phyloP scores from a whole-genome alignment of 2,113 vertebrate genomes.

The Suncus etruscus region DNA sequence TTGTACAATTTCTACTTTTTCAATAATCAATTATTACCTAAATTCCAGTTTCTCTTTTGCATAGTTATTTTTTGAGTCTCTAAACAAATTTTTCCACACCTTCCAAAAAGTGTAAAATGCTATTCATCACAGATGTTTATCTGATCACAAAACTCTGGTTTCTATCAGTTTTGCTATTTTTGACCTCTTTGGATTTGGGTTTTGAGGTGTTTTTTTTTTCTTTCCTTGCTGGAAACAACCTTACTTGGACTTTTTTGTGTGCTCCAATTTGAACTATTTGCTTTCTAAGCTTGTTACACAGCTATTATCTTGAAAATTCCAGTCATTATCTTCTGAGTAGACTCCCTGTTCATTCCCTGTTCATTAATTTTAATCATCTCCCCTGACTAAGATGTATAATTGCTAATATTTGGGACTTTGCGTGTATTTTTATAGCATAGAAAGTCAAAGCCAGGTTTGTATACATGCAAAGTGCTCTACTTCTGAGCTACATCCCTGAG shows the following conservation, averaged over 20 bases:
- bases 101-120: not conserved
- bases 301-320: not conserved
- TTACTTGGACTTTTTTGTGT: not conserved
- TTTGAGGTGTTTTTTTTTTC: not conserved
- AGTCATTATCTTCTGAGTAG: not conserved
- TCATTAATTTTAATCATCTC: not conserved
- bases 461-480: too few species aligned
- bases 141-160: not conserved
- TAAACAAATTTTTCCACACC: slow-evolving; percentile 20
- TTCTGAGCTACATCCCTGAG: not conserved
- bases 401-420: slow-evolving; percentile 13
- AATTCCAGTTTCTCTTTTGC: not conserved
- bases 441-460: too few species aligned
- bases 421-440: not conserved
- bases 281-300: too few species aligned
- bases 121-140: not conserved
- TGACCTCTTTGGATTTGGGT: slow-evolving; percentile 25
- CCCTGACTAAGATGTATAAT: not conserved
- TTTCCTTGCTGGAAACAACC: not conserved
- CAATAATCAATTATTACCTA: not conserved
- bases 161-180: slow-evolving; percentile 3
- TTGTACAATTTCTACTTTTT: not conserved
- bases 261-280: not conserved
- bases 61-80: slow-evolving; percentile 17
- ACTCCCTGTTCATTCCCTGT: not conserved